These are phyloP conservation scores for Gymnocypris eckloni DNA, from an alignment of 2,797 vertebrate species.

Conservation along the genomic window DNA sequence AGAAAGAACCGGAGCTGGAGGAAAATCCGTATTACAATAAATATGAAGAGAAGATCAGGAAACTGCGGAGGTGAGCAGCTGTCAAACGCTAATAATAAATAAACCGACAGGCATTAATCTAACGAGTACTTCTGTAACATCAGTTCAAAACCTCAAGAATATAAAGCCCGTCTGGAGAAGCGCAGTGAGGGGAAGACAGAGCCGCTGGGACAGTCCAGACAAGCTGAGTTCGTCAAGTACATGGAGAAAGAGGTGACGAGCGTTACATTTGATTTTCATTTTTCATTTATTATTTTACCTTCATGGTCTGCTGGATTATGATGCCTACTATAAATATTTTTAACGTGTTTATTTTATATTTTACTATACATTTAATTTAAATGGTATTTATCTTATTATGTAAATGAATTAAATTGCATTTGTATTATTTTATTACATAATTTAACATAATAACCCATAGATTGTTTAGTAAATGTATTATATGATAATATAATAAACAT, in stretches of 20 bases:
- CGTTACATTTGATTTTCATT: neutral
- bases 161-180: slow-evolving; percentile 82
- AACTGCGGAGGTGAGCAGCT: slow-evolving; percentile 85
- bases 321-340: neutral
- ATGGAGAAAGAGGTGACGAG: slow-evolving; percentile 87
- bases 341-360: neutral
- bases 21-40: slow-evolving; percentile 88
- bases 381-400: neutral
- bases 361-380: neutral
- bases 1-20: slow-evolving; percentile 78
- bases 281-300: neutral
- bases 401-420: neutral
- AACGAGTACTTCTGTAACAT: neutral
- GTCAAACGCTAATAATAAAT: neutral
- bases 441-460: neutral
- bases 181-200: slow-evolving; percentile 79
- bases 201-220: slow-evolving; percentile 84
- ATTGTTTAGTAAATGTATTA: neutral
- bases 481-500: neutral
- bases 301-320: neutral
- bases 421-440: neutral
- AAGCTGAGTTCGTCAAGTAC: slow-evolving; percentile 85
- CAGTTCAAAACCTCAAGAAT: slow-evolving; percentile 88
- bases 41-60: slow-evolving; percentile 90
- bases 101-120: neutral